Evolutionary conservation across 2,888 invertebrate genomes (phyloP), one percentile per base, ranked within the genome.

Genomic region (Protophormia terraenovae): DNA sequence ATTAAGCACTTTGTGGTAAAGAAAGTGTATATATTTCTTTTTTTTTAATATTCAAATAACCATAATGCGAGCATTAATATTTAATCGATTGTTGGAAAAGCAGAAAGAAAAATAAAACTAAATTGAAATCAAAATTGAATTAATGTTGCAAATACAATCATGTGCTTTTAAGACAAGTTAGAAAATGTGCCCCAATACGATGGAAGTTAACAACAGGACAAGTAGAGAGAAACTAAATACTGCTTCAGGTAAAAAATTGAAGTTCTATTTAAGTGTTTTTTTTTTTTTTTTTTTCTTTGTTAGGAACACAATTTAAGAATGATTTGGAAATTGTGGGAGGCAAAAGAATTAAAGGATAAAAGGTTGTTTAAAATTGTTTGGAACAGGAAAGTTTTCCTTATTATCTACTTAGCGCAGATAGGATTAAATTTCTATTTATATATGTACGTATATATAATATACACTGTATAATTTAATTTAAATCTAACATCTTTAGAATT

Each of bases 1-100:
- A 24, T 24, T 32, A 60, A 12, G 7, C 38, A 27, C 29, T 22
- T 60, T 76, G 50, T 29, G 53, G 66, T 29, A 66, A 14, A n/a
- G 12, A 53, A 24, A 53, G 19, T 22, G 27, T 14, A 24, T 12
- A n/a, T 8, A n/a, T 22, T 7, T 38, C 1, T 72, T 53, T 22
- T 3, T 12, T 67, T 77, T 58, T 29, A 1, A 58, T 50, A 69
- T 60, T 60, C 38, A 69, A 69, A 71, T 62, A 71, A 53, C 38
- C 50, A 47, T 41, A 53, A 62, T 53, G 62, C 14, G 14, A 50
- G 50, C n/a, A 58, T 71, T 71, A 53, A 79, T 71, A 62, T 71
- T 79, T 71, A 71, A 79, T 62, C 35, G 58, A 78, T 69, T 62
- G 45, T 32, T 35, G 45, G 5, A 32, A 35, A 47, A 60, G n/a